phyloP scores from a whole-genome alignment of 2,888 invertebrate species.

The Leptopilina myrica region DNA sequence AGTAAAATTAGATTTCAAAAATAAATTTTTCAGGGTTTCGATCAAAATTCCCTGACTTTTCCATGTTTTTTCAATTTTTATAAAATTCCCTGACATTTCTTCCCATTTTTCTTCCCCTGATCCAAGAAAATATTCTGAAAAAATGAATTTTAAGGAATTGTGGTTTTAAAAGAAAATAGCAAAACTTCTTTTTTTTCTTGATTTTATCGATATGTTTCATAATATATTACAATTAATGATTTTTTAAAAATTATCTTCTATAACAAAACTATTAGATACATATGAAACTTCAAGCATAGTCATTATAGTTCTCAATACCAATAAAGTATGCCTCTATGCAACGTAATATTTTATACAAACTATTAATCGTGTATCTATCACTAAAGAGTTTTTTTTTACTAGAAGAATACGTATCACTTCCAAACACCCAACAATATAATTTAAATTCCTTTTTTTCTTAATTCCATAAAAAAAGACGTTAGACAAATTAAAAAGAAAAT shows the following conservation, averaged over 20 bases:
- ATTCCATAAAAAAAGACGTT: background rate
- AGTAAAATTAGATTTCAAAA: too few relatives aligned
- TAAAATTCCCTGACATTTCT: too few relatives aligned
- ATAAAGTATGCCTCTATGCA: constrained; percentile 36
- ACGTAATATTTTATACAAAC: constrained; percentile 39
- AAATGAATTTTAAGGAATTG: background rate
- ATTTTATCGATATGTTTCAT: constrained; percentile 54
- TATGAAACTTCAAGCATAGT: constrained; percentile 28
- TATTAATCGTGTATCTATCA: constrained; percentile 19
- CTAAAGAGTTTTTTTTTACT: constrained; percentile 16
- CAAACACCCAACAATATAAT: background rate
- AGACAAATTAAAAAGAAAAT: too few relatives aligned
- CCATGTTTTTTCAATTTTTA: too few relatives aligned
- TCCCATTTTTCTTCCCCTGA: too few relatives aligned
- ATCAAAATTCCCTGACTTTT: too few relatives aligned
- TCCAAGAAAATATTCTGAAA: too few relatives aligned
- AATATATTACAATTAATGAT: constrained; percentile 62
- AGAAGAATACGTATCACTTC: constrained; percentile 31
- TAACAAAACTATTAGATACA: constrained; percentile 42
- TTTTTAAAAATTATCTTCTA: constrained; percentile 57
- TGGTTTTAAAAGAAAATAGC: background rate
- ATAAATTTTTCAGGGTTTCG: too few relatives aligned
- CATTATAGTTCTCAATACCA: constrained; percentile 29
- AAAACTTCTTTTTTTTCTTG: background rate
- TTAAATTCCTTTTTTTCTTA: background rate